These are phyloP conservation scores for Melikaiella ostensackeni DNA, from an alignment of 2,888 invertebrate species.

Conservation along the genomic window DNA sequence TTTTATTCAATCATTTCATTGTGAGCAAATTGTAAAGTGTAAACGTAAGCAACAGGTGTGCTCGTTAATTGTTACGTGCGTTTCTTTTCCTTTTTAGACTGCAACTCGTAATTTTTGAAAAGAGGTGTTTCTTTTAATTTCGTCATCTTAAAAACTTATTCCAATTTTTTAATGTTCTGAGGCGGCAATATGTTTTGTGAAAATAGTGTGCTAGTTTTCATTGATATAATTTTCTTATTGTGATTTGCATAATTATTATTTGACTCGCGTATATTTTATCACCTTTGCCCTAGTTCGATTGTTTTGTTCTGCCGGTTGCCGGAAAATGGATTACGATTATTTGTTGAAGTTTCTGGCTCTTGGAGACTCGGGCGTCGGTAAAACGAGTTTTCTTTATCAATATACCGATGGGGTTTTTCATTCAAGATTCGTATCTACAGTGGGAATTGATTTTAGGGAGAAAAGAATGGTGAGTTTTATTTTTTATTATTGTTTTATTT, in stretches of 20 bases:
- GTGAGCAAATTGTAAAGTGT: slow-evolving; percentile 45
- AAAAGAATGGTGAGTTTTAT: slow-evolving; percentile 88
- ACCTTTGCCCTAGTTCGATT: background rate
- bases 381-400: slow-evolving; percentile 96
- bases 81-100: no score
- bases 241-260: background rate
- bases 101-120: no score
- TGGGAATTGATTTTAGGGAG: slow-evolving; percentile 98
- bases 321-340: slow-evolving; percentile 91
- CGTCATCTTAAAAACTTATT: background rate
- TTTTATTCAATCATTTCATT: background rate
- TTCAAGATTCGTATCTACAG: slow-evolving; percentile 96
- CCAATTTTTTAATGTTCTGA: background rate
- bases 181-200: background rate
- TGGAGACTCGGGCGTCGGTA: slow-evolving; percentile 98
- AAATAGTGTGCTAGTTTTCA: slow-evolving; percentile 27
- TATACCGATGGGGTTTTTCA: slow-evolving; percentile 96
- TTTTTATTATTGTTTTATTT: background rate
- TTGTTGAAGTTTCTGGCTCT: slow-evolving; percentile 94
- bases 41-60: slow-evolving; percentile 67
- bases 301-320: slow-evolving; percentile 27
- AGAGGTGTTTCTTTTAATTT: background rate
- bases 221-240: background rate
- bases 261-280: slow-evolving; percentile 24
- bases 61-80: slow-evolving; percentile 21